These are phyloP conservation scores for Varanus salvator DNA, from an alignment of 2,113 vertebrate genomes.

Conservation along the genomic window DNA sequence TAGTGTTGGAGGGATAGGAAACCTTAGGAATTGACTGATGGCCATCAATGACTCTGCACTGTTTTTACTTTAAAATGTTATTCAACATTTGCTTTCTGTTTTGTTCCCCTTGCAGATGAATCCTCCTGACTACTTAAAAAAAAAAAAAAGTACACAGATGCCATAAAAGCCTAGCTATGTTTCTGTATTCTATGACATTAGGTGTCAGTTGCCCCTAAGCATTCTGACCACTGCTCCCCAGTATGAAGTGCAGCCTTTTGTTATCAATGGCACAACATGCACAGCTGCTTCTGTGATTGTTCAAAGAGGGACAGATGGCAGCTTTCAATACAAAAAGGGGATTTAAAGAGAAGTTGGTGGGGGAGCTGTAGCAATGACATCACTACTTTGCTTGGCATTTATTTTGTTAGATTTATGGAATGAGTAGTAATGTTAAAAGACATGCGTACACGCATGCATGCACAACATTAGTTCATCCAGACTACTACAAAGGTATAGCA, in stretches of 20 bases:
- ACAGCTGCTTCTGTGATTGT: slow-evolving; percentile 61
- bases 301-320: slow-evolving; percentile 68
- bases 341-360: slow-evolving; percentile 46
- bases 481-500: not conserved
- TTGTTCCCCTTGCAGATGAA: accelerated
- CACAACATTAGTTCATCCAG: not conserved
- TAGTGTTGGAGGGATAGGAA: not conserved
- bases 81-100: not conserved
- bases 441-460: no score
- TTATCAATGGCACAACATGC: slow-evolving; percentile 40
- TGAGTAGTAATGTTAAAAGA: not conserved
- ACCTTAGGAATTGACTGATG: not conserved
- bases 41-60: not conserved
- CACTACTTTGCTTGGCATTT: slow-evolving; percentile 28
- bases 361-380: slow-evolving; percentile 21
- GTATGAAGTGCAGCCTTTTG: slow-evolving; percentile 46
- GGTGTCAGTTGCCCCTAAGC: slow-evolving; percentile 55
- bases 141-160: slow-evolving; percentile 34
- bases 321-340: slow-evolving; percentile 56
- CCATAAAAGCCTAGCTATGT: not conserved
- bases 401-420: slow-evolving; percentile 1
- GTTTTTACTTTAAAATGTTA: slow-evolving; percentile 28
- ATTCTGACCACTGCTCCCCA: not conserved
- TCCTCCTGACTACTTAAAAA: slow-evolving; percentile 39
- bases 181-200: not conserved